Percentiles rank a stretch among this genome's conserved stretches.
phyloP scores from a whole-genome alignment of 53 echinoderm and acorn worm genomes.

The Stichopus horrens region DNA sequence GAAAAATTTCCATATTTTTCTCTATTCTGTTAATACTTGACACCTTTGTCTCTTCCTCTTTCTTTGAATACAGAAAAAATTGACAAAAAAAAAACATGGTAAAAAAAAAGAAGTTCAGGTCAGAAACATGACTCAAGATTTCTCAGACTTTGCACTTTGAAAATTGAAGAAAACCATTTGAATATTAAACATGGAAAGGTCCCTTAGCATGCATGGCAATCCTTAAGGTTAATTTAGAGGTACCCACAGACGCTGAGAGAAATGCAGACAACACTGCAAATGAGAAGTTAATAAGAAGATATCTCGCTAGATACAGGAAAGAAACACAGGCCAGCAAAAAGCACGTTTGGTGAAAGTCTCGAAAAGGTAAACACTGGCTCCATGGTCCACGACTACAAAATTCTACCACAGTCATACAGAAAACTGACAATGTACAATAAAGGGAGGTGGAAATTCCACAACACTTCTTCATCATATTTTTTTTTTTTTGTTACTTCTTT shows the following conservation, averaged over 20 bases:
- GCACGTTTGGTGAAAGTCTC: no score
- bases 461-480: no score
- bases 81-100: not conserved
- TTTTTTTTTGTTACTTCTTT: no score
- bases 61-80: not conserved
- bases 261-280: not conserved
- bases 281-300: no score
- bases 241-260: not conserved
- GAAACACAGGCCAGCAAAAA: no score
- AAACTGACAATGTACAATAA: no score
- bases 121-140: slow-evolving; percentile 6
- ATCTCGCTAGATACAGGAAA: no score
- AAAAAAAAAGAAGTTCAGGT: not conserved
- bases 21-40: not conserved
- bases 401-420: no score
- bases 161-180: slow-evolving; percentile 2
- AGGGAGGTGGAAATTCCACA: no score
- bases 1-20: not conserved
- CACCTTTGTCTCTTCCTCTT: not conserved
- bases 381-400: no score
- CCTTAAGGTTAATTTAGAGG: not conserved
- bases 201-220: not conserved
- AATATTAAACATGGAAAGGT: slow-evolving; percentile 8
- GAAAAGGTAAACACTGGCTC: no score
- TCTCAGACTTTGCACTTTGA: slow-evolving; percentile 8